These are phyloP conservation scores for Acleris literana DNA, from an alignment of 2,888 invertebrate genomes.

Conservation along the genomic window DNA sequence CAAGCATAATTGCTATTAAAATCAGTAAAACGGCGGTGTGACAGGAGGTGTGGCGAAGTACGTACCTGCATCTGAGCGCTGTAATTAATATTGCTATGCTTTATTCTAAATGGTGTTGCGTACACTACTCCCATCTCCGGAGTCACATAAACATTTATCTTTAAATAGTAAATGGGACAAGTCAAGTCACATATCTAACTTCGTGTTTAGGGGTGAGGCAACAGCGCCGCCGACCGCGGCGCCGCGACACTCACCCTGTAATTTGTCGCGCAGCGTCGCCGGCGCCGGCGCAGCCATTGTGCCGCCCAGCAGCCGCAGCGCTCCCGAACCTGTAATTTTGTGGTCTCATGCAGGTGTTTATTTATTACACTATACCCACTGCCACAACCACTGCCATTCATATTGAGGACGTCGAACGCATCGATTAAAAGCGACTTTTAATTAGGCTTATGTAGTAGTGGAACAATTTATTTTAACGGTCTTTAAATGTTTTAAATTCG, in stretches of 20 bases:
- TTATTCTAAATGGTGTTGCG: slow-evolving; percentile 42
- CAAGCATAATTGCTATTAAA: slow-evolving; percentile 27
- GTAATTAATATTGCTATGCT: slow-evolving; percentile 41
- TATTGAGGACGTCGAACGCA: slow-evolving; percentile 22
- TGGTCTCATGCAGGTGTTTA: slow-evolving; percentile 75
- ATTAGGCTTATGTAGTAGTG: slow-evolving; percentile 34
- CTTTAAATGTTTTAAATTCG: slow-evolving; percentile 6
- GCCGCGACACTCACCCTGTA: slow-evolving; percentile 67
- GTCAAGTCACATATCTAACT: too few relatives aligned
- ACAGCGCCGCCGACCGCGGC: slow-evolving; percentile 43
- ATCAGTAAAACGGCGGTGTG: slow-evolving; percentile 24
- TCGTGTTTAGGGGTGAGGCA: too few relatives aligned
- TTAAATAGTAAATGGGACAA: too few relatives aligned
- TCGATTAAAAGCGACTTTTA: slow-evolving; percentile 30
- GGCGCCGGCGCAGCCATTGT: slow-evolving; percentile 56
- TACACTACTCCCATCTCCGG: slow-evolving; percentile 18
- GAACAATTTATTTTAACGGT: slow-evolving; percentile 30
- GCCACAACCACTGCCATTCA: slow-evolving; percentile 26
- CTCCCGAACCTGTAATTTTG: slow-evolving; percentile 72
- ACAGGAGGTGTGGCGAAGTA: slow-evolving; percentile 17
- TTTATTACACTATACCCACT: slow-evolving; percentile 54
- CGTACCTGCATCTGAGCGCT: slow-evolving; percentile 7
- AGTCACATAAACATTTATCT: too few relatives aligned
- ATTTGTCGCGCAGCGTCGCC: slow-evolving; percentile 73
- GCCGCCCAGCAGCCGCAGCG: slow-evolving; percentile 55